Evolutionary conservation across 2,797 vertebrate genomes (phyloP).

Genomic region (Anguilla obscura): DNA sequence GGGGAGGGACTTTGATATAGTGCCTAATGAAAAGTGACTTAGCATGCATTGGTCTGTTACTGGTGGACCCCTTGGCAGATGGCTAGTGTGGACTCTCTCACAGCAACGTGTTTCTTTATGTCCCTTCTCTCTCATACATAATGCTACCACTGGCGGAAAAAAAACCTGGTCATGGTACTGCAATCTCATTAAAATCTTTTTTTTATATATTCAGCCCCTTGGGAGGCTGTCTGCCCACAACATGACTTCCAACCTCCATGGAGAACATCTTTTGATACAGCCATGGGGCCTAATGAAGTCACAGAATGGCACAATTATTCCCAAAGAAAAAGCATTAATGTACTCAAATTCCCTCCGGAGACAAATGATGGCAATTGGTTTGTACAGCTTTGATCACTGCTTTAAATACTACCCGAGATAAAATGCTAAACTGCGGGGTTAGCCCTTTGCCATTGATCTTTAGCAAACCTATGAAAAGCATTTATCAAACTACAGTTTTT

Average conservation of each 20-base stretch:
- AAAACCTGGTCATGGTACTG: slow-evolving; percentile 88
- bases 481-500: slow-evolving; percentile 27
- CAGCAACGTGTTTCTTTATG: slow-evolving; percentile 80
- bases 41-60: slow-evolving; percentile 68
- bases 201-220: slow-evolving; percentile 85
- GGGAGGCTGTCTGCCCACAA: slow-evolving; percentile 82
- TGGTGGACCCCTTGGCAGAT: slow-evolving; percentile 78
- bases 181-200: slow-evolving; percentile 94
- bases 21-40: slow-evolving; percentile 64
- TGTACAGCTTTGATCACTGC: slow-evolving; percentile 83
- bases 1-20: slow-evolving; percentile 74
- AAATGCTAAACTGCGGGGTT: slow-evolving; percentile 67
- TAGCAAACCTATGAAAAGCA: slow-evolving; percentile 38
- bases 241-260: slow-evolving; percentile 82
- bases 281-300: slow-evolving; percentile 83
- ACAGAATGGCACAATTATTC: slow-evolving; percentile 83
- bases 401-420: slow-evolving; percentile 78
- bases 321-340: slow-evolving; percentile 81
- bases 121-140: slow-evolving; percentile 62
- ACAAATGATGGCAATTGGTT: slow-evolving; percentile 80
- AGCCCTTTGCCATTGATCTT: slow-evolving; percentile 65
- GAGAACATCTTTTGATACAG: slow-evolving; percentile 83
- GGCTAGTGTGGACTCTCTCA: slow-evolving; percentile 72
- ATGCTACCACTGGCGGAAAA: slow-evolving; percentile 64
- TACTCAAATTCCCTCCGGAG: slow-evolving; percentile 78